A percentile compares a stretch with the other conserved stretches of the same genome.
These are phyloP conservation scores for Nyctibius bracteatus DNA, from an alignment of 2,113 vertebrate species.

Conservation along the genomic window DNA sequence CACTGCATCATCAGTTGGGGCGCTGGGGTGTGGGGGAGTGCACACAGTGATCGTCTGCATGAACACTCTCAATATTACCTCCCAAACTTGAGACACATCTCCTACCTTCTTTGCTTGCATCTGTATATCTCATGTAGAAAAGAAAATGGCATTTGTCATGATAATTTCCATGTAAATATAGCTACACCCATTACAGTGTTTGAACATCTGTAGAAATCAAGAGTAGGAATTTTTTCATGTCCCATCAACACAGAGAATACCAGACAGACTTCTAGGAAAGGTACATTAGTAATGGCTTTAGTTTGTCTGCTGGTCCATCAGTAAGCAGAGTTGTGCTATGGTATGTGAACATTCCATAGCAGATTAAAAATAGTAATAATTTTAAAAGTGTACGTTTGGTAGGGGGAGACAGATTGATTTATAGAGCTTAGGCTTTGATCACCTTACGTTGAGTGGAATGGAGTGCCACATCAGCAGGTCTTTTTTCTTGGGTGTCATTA, in stretches of 20 bases:
- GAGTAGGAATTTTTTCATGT: neutral
- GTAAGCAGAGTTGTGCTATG: neutral
- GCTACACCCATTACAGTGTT: neutral
- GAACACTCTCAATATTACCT: neutral
- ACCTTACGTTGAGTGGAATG: neutral
- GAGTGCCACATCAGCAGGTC: neutral
- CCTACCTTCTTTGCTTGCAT: neutral
- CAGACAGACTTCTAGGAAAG: neutral
- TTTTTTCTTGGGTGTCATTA: neutral
- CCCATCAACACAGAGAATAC: neutral
- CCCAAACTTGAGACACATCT: neutral
- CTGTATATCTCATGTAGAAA: neutral
- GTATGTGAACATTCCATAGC: neutral
- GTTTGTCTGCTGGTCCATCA: neutral
- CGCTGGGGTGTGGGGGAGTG: neutral
- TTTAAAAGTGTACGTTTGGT: neutral
- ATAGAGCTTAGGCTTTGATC: neutral
- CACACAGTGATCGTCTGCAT: neutral
- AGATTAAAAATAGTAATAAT: neutral
- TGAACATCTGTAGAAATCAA: neutral
- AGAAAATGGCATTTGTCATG: neutral
- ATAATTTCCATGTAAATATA: neutral
- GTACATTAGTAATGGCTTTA: neutral
- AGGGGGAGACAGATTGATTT: neutral
- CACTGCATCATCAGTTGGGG: rapidly evolving